Conservation (phyloP, 1,140 invertebrate species). For the Pseudobourletiella spinata region DNA sequence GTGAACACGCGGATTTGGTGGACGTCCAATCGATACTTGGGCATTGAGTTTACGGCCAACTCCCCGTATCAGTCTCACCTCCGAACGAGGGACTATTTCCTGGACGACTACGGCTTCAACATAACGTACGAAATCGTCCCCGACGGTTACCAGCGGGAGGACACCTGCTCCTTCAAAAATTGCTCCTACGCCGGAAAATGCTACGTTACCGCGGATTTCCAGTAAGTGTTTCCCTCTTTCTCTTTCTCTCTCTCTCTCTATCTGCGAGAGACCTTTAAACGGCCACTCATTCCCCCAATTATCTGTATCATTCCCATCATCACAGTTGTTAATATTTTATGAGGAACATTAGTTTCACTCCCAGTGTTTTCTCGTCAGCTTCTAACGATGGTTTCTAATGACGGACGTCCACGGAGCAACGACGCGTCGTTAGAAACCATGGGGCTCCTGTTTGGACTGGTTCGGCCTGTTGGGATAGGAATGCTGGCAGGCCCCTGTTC, state of each 20-base stretch:
- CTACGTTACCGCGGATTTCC: constrained; percentile 44
- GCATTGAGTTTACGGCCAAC: constrained; percentile 63
- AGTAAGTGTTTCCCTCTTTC: constrained; percentile 2
- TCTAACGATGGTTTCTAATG: too few relatives aligned
- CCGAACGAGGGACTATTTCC: constrained; percentile 63
- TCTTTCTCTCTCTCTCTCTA: constrained; percentile 29
- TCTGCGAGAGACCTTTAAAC: too few relatives aligned
- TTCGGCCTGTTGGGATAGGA: too few relatives aligned
- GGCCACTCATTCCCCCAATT: too few relatives aligned
- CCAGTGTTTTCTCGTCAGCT: too few relatives aligned
- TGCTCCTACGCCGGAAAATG: constrained; percentile 79
- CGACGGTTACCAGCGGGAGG: constrained; percentile 44
- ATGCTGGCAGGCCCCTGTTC: too few relatives aligned
- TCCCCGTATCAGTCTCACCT: constrained; percentile 71
- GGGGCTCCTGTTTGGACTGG: too few relatives aligned
- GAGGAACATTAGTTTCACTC: too few relatives aligned
- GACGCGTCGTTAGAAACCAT: too few relatives aligned
- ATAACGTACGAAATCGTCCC: constrained; percentile 71
- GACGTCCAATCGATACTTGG: constrained; percentile 58
- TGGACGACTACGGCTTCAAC: constrained; percentile 85
- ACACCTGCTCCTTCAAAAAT: constrained; percentile 62
- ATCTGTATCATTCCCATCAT: background rate
- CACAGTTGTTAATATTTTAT: too few relatives aligned
- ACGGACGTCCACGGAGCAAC: too few relatives aligned
- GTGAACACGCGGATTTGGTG: constrained; percentile 62